A percentile compares a stretch with the other conserved stretches of the same genome.
Evolutionary conservation across 2,888 invertebrate genomes (phyloP).

Genomic region (Spicauda simplicius): DNA sequence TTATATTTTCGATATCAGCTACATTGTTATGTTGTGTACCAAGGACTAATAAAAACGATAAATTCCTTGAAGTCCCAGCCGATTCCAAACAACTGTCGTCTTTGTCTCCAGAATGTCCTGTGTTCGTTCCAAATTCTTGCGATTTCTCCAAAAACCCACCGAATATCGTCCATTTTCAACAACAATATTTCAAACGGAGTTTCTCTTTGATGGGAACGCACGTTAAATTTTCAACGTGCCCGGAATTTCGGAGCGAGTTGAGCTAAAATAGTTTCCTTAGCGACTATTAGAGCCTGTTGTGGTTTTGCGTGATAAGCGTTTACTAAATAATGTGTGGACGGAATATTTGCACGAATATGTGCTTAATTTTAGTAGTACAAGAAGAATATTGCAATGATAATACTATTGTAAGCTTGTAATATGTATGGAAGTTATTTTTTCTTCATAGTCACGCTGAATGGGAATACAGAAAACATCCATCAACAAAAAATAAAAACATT

Average conservation of each 20-base stretch:
- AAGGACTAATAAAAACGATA: not conserved
- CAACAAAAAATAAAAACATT: too few relatives aligned
- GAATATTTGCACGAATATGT: not conserved
- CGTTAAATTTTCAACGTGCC: slow-evolving; percentile 67
- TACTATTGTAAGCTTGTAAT: too few relatives aligned
- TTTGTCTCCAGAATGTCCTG: slow-evolving; percentile 22
- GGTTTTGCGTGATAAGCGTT: slow-evolving; percentile 23
- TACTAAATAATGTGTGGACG: slow-evolving; percentile 22
- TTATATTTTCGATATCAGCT: too few relatives aligned
- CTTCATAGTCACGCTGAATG: too few relatives aligned
- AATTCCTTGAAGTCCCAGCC: slow-evolving; percentile 7
- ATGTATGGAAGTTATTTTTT: too few relatives aligned
- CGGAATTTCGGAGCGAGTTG: slow-evolving; percentile 68
- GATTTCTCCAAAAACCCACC: slow-evolving; percentile 33
- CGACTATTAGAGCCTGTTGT: slow-evolving; percentile 39
- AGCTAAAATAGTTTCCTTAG: slow-evolving; percentile 69
- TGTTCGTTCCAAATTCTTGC: slow-evolving; percentile 27
- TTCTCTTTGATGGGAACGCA: slow-evolving; percentile 69
- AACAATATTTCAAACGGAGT: slow-evolving; percentile 53
- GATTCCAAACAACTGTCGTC: slow-evolving; percentile 12
- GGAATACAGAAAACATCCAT: too few relatives aligned
- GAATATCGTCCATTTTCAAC: slow-evolving; percentile 42
- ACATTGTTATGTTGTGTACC: too few relatives aligned
- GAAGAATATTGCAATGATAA: not conserved
- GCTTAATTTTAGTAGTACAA: not conserved